Evolutionary conservation across 2,113 vertebrate genomes (phyloP).

Genomic region (Lagenorhynchus albirostris): DNA sequence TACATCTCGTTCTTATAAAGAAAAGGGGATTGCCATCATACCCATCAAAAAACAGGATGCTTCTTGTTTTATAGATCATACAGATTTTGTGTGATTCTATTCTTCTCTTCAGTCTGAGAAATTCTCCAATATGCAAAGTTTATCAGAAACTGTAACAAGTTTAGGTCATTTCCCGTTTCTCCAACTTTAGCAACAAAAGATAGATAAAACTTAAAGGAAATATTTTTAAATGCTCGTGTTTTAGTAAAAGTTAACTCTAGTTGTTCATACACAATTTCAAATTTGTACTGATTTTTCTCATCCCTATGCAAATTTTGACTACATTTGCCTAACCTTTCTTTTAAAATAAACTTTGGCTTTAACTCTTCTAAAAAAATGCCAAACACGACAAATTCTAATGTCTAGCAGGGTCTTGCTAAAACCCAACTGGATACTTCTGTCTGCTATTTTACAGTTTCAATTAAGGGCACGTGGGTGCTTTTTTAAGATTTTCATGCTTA

Average conservation of each 20-base stretch:
- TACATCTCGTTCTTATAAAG: not conserved
- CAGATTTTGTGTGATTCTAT: not conserved
- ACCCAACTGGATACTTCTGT: not conserved
- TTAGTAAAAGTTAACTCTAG: not conserved
- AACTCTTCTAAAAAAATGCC: not conserved
- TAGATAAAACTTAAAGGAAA: not conserved
- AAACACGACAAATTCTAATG: conserved; percentile 9
- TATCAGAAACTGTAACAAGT: not conserved
- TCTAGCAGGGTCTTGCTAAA: not conserved
- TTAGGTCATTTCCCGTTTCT: not conserved
- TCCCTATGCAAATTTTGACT: not conserved
- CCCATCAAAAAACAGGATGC: not conserved
- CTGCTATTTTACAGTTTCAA: conserved; percentile 18
- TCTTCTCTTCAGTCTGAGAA: not conserved
- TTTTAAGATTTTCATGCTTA: conserved; percentile 55
- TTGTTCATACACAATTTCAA: not conserved
- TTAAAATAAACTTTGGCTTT: not conserved
- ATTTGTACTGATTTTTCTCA: not conserved
- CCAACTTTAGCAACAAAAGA: not conserved
- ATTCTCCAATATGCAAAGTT: not conserved
- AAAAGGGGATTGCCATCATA: not conserved
- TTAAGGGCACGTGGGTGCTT: not conserved
- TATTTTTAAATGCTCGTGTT: not conserved
- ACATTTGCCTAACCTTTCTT: not conserved
- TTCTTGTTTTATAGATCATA: conserved; percentile 9